phyloP scores from a whole-genome alignment of 2,113 vertebrate genomes.

The Urocynchramus pylzowi region DNA sequence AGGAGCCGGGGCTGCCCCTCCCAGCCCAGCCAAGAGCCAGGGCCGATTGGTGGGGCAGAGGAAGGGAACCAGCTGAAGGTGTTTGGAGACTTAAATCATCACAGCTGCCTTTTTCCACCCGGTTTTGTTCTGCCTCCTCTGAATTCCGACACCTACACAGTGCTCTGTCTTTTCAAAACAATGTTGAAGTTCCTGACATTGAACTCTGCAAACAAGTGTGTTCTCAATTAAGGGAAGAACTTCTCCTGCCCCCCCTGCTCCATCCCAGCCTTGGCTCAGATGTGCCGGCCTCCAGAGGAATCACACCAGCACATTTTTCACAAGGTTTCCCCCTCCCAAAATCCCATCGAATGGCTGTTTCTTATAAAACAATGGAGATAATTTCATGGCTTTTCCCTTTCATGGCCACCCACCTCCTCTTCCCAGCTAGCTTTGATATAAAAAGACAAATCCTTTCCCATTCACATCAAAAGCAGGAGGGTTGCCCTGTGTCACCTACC shows the following conservation, averaged over 20 bases:
- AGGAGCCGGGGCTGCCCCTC: neutral
- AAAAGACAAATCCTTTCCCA: slow-evolving; percentile 65
- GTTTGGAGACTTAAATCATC: slow-evolving; percentile 33
- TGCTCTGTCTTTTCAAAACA: slow-evolving; percentile 44
- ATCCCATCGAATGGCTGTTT: slow-evolving; percentile 41
- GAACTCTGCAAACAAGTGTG: slow-evolving; percentile 62
- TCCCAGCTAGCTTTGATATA: slow-evolving; percentile 51
- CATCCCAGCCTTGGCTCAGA: slow-evolving; percentile 21
- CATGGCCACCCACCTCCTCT: slow-evolving; percentile 62
- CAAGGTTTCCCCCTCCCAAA: slow-evolving; percentile 57
- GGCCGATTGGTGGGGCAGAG: neutral
- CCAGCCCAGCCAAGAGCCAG: neutral
- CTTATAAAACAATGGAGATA: slow-evolving; percentile 57
- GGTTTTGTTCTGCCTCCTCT: slow-evolving; percentile 44
- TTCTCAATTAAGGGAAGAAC: slow-evolving; percentile 66
- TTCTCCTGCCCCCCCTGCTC: slow-evolving; percentile 10
- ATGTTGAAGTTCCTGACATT: slow-evolving; percentile 52
- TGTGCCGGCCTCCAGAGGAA: slow-evolving; percentile 46
- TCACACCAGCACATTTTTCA: slow-evolving; percentile 57
- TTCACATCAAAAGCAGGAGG: slow-evolving; percentile 61
- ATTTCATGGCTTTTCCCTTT: slow-evolving; percentile 60
- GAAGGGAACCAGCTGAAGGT: neutral
- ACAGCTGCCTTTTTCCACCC: slow-evolving; percentile 58
- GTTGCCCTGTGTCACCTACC: slow-evolving; percentile 48
- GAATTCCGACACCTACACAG: slow-evolving; percentile 66